Evolutionary conservation across 2,797 vertebrate species (phyloP).

Genomic region (Galago senegalensis): DNA sequence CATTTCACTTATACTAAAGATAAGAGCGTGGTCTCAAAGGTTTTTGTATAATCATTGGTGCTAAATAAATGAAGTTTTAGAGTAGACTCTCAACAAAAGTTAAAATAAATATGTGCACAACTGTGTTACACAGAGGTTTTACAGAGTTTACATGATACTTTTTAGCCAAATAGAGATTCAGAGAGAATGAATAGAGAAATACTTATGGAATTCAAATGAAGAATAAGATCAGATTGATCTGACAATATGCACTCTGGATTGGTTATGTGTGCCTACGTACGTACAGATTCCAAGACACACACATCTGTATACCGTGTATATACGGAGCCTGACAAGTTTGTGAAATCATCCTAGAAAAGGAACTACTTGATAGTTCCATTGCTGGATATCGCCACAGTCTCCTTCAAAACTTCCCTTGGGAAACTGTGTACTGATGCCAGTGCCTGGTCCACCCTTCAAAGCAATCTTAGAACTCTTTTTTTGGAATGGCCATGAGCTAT

Average conservation of each 20-base stretch:
- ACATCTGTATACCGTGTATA: neutral
- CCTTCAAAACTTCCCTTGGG: too few species aligned
- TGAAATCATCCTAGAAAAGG: too few species aligned
- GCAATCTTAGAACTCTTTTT: too few species aligned
- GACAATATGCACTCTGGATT: neutral
- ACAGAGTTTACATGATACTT: neutral
- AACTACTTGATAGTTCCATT: too few species aligned
- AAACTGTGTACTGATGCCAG: too few species aligned
- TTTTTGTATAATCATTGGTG: constrained; percentile 59
- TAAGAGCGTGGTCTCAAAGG: constrained; percentile 35
- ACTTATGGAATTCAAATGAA: neutral
- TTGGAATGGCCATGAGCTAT: too few species aligned
- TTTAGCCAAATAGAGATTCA: neutral
- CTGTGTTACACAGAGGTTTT: neutral
- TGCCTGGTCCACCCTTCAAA: too few species aligned
- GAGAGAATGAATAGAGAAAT: neutral
- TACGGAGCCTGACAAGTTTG: too few species aligned
- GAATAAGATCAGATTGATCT: neutral
- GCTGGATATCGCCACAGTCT: too few species aligned
- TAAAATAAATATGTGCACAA: neutral
- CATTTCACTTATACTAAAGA: constrained; percentile 70
- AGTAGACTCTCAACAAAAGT: constrained; percentile 12
- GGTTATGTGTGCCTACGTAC: too few species aligned
- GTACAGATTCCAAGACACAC: constrained; percentile 22
- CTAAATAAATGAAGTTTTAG: constrained; percentile 60